These are phyloP conservation scores for Psammodynastes pulverulentus DNA, from an alignment of 2,113 vertebrate genomes.

Conservation along the genomic window DNA sequence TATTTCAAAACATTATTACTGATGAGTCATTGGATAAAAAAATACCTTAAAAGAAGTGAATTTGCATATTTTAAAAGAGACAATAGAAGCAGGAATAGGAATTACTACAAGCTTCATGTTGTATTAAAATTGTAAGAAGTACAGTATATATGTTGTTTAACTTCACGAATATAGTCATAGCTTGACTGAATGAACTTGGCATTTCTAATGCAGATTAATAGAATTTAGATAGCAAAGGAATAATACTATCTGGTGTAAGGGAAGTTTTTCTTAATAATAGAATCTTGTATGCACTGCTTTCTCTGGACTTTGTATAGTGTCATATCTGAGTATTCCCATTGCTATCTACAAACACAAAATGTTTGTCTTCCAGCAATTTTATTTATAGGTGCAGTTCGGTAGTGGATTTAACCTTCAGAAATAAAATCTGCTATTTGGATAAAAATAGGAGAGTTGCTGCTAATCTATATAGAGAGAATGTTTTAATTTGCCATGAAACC, in stretches of 20 bases:
- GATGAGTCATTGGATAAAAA: slow-evolving; percentile 58
- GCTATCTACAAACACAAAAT: not conserved
- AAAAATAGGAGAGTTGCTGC: not conserved
- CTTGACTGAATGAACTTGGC: slow-evolving; percentile 64
- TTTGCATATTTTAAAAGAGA: slow-evolving; percentile 67
- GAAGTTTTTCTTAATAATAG: slow-evolving; percentile 53
- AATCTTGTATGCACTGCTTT: not conserved
- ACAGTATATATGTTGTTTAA: slow-evolving; percentile 60
- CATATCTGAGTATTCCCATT: not conserved
- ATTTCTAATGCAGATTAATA: slow-evolving; percentile 66
- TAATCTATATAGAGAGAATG: not conserved
- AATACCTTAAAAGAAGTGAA: slow-evolving; percentile 63
- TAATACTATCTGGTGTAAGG: slow-evolving; percentile 56
- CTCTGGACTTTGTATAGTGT: not conserved
- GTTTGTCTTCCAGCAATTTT: not conserved
- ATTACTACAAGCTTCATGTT: slow-evolving; percentile 66
- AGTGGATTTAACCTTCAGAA: not conserved
- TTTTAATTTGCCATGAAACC: not conserved
- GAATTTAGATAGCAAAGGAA: slow-evolving; percentile 65
- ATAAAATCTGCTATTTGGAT: not conserved
- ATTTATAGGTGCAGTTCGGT: not conserved
- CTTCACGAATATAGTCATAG: slow-evolving; percentile 59
- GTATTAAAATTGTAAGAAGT: slow-evolving; percentile 65
- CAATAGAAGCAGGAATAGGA: slow-evolving; percentile 65
- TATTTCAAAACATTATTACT: slow-evolving; percentile 56